Base-by-base conservation (phyloP, 1,140 invertebrate genomes). In the Oppia nitens region DNA sequence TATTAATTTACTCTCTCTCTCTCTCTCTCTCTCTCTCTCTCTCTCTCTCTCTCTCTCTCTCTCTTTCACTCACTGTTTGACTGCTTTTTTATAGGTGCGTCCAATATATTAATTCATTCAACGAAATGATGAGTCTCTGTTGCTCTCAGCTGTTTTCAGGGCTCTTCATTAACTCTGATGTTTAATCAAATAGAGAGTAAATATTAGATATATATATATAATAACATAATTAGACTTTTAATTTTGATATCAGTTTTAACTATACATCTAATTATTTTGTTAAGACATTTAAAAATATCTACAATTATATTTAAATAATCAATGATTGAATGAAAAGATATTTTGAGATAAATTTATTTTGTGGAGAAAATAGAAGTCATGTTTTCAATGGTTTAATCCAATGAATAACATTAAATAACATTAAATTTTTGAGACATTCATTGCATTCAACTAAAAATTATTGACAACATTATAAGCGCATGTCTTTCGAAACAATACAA, bases 41-140 rank as follows among this genome's bases (percentile, higher is more conserved):
- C 20, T 53, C 23, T 53, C 26, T 53, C 51, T 23, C 50, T 52
- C n/a, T n/a, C n/a, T n/a, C n/a, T n/a, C n/a, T n/a, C n/a, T n/a
- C n/a, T n/a, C n/a, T n/a, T n/a, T n/a, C 20, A 12, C 20, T 9
- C 20, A 9, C 6, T 53, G 51, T 53, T 25, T 53, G 20, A 53
- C 51, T n/a, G 51, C 51, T 21, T 53, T 53, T 21, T 53, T 14
- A 47, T 25, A 53, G 20, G 17, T 29, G 26, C 23, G 20, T 21
- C 14, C 26, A 53, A 12, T 47, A 47, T 47, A 47, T n/a, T n/a
- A 14, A n/a, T 14, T 14, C 45, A n/a, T n/a, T 47, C 45, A n/a
- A n/a, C 14, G 14, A 47, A 14, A n/a, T 47, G 14, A 47, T n/a
- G 14, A 14, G 14, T 47, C 14, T 47, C 45, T 47, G 14, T 47